Evolutionary conservation across 2,888 invertebrate genomes (phyloP).

Genomic region (Drosophila melanocephala): DNA sequence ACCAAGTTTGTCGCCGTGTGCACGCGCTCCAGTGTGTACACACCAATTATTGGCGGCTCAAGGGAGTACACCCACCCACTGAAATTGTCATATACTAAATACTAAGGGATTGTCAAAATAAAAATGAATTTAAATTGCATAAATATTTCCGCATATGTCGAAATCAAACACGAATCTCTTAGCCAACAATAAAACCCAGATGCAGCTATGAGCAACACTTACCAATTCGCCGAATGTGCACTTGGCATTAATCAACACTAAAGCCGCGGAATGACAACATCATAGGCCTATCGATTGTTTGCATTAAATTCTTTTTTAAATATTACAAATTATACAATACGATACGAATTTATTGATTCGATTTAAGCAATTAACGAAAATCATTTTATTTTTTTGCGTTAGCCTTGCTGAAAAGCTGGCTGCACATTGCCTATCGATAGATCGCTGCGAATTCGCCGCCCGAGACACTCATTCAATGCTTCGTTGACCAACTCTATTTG

Average conservation of each 20-base stretch:
- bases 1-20: slow-evolving; percentile 57
- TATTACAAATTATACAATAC: not conserved
- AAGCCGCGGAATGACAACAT: not conserved
- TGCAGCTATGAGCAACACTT: slow-evolving; percentile 49
- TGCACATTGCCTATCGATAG: slow-evolving; percentile 19
- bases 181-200: slow-evolving; percentile 1
- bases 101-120: not conserved
- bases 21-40: slow-evolving; percentile 66
- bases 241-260: slow-evolving; percentile 35
- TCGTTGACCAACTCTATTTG: slow-evolving; percentile 42
- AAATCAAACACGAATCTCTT: not conserved
- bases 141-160: not conserved
- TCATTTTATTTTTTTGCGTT: not conserved
- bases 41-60: slow-evolving; percentile 36
- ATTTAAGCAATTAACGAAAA: not conserved
- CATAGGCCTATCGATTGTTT: not conserved
- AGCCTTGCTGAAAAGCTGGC: not conserved
- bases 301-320: not conserved
- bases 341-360: not conserved
- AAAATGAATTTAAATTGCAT: not conserved
- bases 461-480: slow-evolving; percentile 5
- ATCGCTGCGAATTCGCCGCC: slow-evolving; percentile 40
- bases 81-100: not conserved
- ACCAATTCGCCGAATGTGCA: slow-evolving; percentile 49
- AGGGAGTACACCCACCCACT: slow-evolving; percentile 29